These are phyloP conservation scores for Nipponacmea schrenckii DNA, from an alignment of 2,888 invertebrate genomes.

Conservation along the genomic window DNA sequence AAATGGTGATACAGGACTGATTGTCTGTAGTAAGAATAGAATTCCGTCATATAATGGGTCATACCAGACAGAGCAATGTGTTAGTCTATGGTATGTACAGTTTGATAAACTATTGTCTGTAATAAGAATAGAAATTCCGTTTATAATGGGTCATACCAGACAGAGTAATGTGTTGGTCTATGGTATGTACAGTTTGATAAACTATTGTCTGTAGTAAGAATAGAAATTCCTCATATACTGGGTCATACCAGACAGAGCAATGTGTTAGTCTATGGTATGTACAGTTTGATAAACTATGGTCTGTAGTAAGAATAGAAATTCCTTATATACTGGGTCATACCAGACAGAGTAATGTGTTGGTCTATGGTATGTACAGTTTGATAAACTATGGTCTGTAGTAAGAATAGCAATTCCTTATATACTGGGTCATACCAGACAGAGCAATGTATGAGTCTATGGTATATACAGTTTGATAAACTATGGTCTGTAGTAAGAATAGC, in stretches of 20 bases:
- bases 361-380: slow-evolving; percentile 11
- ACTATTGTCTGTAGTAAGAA: not conserved
- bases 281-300: not conserved
- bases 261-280: slow-evolving; percentile 11
- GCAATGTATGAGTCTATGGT: too few relatives aligned
- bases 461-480: too few relatives aligned
- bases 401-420: not conserved
- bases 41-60: too few relatives aligned
- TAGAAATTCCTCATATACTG: not conserved
- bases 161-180: slow-evolving; percentile 12
- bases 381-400: not conserved
- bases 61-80: too few relatives aligned
- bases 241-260: not conserved
- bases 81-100: too few relatives aligned
- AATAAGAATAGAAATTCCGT: not conserved
- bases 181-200: not conserved
- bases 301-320: too few relatives aligned
- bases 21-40: too few relatives aligned
- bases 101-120: too few relatives aligned
- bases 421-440: not conserved
- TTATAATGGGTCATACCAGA: not conserved
- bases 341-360: slow-evolving; percentile 5
- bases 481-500: too few relatives aligned
- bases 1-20: too few relatives aligned
- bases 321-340: not conserved